phyloP scores from a whole-genome alignment of 2,888 invertebrate genomes.

The Cryptocephalus primarius region DNA sequence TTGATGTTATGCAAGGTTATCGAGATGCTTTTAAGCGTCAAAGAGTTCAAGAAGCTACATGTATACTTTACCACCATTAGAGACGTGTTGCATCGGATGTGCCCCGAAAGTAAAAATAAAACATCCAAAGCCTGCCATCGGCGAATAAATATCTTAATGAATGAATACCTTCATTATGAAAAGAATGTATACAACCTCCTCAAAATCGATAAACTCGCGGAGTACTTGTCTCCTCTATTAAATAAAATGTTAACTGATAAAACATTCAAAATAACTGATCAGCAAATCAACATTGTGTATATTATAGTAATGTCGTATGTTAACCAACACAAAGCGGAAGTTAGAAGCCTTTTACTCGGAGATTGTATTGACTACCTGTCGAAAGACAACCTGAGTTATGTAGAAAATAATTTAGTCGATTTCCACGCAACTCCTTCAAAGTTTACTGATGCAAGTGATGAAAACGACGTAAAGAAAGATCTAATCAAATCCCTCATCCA shows the following conservation, averaged over 20 bases:
- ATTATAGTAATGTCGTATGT: constrained; percentile 21
- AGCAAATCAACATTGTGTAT: constrained; percentile 15
- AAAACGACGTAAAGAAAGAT: constrained; percentile 42
- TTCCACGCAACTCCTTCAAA: constrained; percentile 7
- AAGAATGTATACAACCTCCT: constrained; percentile 12
- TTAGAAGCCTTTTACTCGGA: constrained; percentile 1
- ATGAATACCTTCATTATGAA: constrained; percentile 4
- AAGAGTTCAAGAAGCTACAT: constrained; percentile 31
- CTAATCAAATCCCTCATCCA: constrained; percentile 51
- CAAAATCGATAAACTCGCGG: constrained; percentile 14
- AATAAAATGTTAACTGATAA: constrained; percentile 1
- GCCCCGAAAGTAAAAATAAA: constrained; percentile 20
- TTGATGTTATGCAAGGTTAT: constrained; percentile 57
- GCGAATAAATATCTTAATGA: neutral
- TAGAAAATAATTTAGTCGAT: constrained; percentile 6
- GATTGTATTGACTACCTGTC: constrained; percentile 19
- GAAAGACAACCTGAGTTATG: constrained; percentile 8
- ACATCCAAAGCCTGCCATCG: constrained; percentile 13
- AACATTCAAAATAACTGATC: constrained; percentile 8
- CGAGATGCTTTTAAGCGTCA: constrained; percentile 42
- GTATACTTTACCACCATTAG: constrained; percentile 40
- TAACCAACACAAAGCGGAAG: constrained; percentile 14
- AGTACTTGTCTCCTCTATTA: constrained; percentile 15
- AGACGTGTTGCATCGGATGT: constrained; percentile 44
- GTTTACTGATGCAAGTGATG: constrained; percentile 9